Conservation (phyloP, 2,113 vertebrate genomes). For the Brachypodius melanocephalos region DNA sequence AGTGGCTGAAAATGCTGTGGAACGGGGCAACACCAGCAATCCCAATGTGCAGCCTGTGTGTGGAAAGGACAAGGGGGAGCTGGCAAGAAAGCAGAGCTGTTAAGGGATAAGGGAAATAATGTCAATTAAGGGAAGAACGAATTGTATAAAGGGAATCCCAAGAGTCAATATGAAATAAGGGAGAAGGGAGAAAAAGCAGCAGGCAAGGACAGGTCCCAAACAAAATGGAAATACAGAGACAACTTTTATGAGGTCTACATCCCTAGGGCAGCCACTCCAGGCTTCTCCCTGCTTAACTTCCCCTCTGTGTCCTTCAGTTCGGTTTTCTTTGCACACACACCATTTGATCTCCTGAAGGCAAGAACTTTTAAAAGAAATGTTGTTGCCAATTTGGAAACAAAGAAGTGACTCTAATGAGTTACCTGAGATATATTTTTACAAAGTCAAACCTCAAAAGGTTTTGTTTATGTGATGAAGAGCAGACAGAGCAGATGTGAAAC, state of each 20-base stretch:
- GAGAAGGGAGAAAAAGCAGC: background rate
- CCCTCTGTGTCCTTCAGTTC: background rate
- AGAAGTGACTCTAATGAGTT: conserved; percentile 30
- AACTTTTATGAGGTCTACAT: background rate
- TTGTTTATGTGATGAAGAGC: conserved; percentile 33
- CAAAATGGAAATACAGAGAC: background rate
- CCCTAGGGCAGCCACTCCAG: background rate
- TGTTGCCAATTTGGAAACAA: conserved; percentile 27
- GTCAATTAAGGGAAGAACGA: background rate
- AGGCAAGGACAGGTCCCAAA: background rate
- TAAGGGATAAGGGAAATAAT: background rate
- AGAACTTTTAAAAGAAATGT: background rate
- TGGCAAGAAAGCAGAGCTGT: background rate
- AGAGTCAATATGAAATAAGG: background rate
- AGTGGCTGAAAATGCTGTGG: background rate
- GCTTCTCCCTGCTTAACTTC: background rate
- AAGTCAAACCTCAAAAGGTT: conserved; percentile 57
- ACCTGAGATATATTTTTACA: conserved; percentile 25
- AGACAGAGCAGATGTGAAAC: conserved; percentile 13
- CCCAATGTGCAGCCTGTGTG: background rate
- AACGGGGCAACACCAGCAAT: background rate
- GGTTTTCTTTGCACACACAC: background rate
- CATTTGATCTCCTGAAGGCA: conserved; percentile 19
- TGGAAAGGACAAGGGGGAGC: background rate
- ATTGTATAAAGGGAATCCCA: background rate